Evolutionary conservation across 2,888 invertebrate genomes (phyloP), one percentile per base, ranked within the genome.

Genomic region (Pandemis heparana): DNA sequence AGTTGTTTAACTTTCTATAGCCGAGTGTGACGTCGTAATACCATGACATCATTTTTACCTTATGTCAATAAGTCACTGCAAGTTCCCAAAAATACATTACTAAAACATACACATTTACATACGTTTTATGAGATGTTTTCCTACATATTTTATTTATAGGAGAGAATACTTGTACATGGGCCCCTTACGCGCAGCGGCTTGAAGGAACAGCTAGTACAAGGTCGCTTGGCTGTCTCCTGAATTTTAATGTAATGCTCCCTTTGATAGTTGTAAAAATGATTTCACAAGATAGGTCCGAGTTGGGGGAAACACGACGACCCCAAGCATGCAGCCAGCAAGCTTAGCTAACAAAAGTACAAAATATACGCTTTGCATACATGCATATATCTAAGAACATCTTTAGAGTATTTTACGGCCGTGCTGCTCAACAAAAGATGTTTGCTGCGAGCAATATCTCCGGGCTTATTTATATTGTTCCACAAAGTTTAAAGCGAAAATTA

Each of bases 251-350:
- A 82, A 88, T 86, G 82, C 85, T 87, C 86, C 89, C 90, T 91
- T 90, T 89, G 90, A 89, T 89, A 90, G 89, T 91, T 90, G 86
- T 91, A 89, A 90, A 91, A 90, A 91, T 89, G 86, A 89, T 90
- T 90, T 87, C 84, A 82, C 82, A 80, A 87, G 82, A 89, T 86
- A 81, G 77, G 77, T 79, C 71, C 75, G 64, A 77, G 76, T 56
- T 9, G 23, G 61, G 61, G 62, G 65, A 38, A 65, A 61, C 12
- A 48, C 60, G 18, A 43, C 61, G 14, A 10, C 23, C 56, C 56
- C 18, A 18, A 59, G 56, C 63, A 63, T 56, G 56, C 48, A 60
- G 32, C 23, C 18, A 56, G 53, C 53, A 56, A 64, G 7, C 53
- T 62, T 63, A 69, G 53, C 53, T 53, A 18, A 53, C 53, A 53